phyloP scores from a whole-genome alignment of 2,888 invertebrate species.

The Iphiclides podalirius region DNA sequence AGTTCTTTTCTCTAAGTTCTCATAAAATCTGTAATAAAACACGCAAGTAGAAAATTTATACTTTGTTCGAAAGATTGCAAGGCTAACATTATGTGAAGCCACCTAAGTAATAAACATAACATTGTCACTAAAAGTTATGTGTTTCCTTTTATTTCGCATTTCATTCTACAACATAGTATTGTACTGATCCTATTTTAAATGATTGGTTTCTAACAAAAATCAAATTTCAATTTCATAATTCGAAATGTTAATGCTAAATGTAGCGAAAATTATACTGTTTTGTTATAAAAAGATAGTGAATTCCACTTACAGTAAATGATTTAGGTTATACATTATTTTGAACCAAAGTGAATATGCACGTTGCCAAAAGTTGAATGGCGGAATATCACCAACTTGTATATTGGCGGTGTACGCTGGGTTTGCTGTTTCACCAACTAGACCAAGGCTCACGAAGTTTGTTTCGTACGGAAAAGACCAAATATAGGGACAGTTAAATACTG shows the following conservation, averaged over 20 bases:
- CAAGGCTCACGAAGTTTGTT: constrained; percentile 24
- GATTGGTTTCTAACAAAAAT: too few species aligned
- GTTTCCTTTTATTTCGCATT: too few species aligned
- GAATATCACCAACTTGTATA: constrained; percentile 16
- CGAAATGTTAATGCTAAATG: too few species aligned
- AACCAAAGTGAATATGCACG: constrained; percentile 5
- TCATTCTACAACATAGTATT: too few species aligned
- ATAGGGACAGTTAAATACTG: constrained; percentile 29
- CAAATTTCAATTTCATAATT: too few species aligned
- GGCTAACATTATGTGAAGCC: background rate
- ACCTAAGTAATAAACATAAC: too few species aligned
- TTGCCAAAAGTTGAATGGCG: constrained; percentile 27
- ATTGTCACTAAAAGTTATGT: too few species aligned
- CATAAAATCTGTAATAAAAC: constrained; percentile 1
- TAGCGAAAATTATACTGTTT: too few species aligned
- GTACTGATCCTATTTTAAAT: too few species aligned
- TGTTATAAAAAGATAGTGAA: too few species aligned
- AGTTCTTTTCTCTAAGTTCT: background rate
- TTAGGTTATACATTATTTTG: background rate
- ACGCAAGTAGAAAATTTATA: too few species aligned
- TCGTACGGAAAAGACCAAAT: constrained; percentile 29
- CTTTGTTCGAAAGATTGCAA: background rate
- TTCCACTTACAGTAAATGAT: background rate
- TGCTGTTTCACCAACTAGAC: constrained; percentile 25
- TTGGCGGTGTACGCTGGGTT: constrained; percentile 30